These are phyloP conservation scores for Himalopsyche anomala DNA, from an alignment of 2,888 invertebrate species.

Conservation along the genomic window DNA sequence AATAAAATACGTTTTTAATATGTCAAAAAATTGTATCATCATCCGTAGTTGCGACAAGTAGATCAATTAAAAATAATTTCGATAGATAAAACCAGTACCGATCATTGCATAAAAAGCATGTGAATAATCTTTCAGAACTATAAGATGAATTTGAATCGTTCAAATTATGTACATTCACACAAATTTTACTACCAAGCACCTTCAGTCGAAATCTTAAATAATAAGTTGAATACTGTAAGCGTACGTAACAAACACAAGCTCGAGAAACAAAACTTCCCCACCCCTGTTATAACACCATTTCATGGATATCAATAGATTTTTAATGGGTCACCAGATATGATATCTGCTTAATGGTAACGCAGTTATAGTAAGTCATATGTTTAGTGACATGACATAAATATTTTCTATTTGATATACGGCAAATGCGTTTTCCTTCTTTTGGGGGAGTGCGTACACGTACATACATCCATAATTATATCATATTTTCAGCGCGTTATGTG, in stretches of 20 bases:
- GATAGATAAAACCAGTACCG: too few relatives aligned
- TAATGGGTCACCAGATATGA: slow-evolving; percentile 64
- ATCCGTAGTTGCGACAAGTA: too few relatives aligned
- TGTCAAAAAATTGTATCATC: too few relatives aligned
- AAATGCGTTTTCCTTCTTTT: slow-evolving; percentile 3
- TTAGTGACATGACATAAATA: slow-evolving; percentile 50
- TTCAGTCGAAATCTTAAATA: too few relatives aligned
- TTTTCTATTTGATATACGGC: slow-evolving; percentile 36
- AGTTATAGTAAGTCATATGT: slow-evolving; percentile 55
- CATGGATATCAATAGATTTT: slow-evolving; percentile 64
- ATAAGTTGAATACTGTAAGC: too few relatives aligned
- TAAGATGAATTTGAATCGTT: too few relatives aligned
- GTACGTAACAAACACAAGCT: background rate
- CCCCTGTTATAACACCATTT: slow-evolving; percentile 52
- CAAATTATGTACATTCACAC: too few relatives aligned
- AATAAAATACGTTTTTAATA: too few relatives aligned
- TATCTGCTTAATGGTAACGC: slow-evolving; percentile 62
- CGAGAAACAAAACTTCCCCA: background rate
- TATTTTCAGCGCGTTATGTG: background rate
- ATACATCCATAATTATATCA: background rate
- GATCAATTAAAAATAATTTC: too few relatives aligned
- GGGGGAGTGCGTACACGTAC: background rate
- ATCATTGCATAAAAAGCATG: too few relatives aligned
- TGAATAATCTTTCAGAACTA: too few relatives aligned
- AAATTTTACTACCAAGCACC: too few relatives aligned